These are phyloP conservation scores for Temnothorax ravouxi DNA, from an alignment of 2,888 invertebrate species.

Conservation along the genomic window DNA sequence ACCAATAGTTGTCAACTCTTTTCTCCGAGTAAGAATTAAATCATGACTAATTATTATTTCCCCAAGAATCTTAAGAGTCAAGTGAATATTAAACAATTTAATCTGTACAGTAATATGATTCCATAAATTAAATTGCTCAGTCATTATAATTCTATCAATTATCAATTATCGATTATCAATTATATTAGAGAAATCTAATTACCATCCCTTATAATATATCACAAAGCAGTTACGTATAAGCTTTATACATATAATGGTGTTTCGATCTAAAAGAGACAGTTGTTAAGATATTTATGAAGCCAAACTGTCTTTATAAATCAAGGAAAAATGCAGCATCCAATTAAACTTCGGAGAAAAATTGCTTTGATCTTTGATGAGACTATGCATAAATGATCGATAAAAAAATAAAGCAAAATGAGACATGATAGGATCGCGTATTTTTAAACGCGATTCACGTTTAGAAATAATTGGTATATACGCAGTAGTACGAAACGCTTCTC, in stretches of 20 bases:
- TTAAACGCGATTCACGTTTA: neutral
- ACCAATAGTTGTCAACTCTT: no score
- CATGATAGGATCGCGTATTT: neutral
- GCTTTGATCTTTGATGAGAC: neutral
- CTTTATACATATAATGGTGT: neutral
- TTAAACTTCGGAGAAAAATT: slow-evolving; percentile 14
- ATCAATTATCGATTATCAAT: no score
- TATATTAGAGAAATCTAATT: no score
- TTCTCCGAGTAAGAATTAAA: no score
- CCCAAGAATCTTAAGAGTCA: no score
- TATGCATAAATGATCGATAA: neutral
- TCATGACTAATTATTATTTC: no score
- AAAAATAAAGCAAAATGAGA: neutral
- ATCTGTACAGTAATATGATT: no score
- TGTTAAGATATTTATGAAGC: neutral
- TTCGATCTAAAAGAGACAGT: neutral
- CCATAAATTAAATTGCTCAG: no score
- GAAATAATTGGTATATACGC: slow-evolving; percentile 3
- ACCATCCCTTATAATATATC: no score
- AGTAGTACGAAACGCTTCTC: neutral
- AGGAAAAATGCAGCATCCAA: neutral
- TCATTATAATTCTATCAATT: no score
- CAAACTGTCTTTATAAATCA: neutral
- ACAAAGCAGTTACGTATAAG: neutral
- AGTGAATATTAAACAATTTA: no score